Evolutionary conservation across 1,140 invertebrate genomes (phyloP).

Genomic region (Pantala flavescens): DNA sequence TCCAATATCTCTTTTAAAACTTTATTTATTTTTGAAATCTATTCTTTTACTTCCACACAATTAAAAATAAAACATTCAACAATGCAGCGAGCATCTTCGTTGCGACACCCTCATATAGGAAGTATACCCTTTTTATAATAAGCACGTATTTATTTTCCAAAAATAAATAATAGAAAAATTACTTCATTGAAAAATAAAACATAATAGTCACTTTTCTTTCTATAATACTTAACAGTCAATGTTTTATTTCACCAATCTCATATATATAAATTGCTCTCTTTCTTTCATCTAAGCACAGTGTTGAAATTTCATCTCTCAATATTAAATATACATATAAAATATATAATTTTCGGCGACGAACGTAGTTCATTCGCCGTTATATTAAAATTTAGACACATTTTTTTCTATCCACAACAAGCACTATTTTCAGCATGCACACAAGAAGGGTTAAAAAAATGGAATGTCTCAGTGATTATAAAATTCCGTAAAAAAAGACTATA

Average conservation of each 20-base stretch:
- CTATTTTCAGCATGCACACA: too few relatives aligned
- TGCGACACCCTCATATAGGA: not conserved
- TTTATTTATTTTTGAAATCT: not conserved
- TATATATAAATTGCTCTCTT: not conserved
- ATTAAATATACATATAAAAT: conserved; percentile 8
- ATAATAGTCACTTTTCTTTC: not conserved
- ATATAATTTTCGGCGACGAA: not conserved
- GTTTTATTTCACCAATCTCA: not conserved
- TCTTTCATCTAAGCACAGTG: not conserved
- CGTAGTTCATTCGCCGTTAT: too few relatives aligned
- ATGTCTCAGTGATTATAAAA: too few relatives aligned
- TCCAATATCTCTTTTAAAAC: too few relatives aligned
- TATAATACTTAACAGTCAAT: not conserved
- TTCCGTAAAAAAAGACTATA: too few relatives aligned
- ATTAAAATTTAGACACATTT: too few relatives aligned
- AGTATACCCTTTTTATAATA: not conserved
- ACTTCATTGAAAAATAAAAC: not conserved
- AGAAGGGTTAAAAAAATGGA: too few relatives aligned
- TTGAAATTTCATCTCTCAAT: not conserved
- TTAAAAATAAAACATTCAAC: conserved; percentile 4
- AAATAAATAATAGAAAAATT: conserved; percentile 1
- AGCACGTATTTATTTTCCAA: conserved; percentile 2
- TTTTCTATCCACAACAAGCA: too few relatives aligned
- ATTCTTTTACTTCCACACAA: conserved; percentile 2
- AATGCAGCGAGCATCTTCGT: not conserved